These are phyloP conservation scores for Bolinopsis microptera DNA, from an alignment of 37 sponge, comb jelly and placozoan genomes.

Conservation along the genomic window DNA sequence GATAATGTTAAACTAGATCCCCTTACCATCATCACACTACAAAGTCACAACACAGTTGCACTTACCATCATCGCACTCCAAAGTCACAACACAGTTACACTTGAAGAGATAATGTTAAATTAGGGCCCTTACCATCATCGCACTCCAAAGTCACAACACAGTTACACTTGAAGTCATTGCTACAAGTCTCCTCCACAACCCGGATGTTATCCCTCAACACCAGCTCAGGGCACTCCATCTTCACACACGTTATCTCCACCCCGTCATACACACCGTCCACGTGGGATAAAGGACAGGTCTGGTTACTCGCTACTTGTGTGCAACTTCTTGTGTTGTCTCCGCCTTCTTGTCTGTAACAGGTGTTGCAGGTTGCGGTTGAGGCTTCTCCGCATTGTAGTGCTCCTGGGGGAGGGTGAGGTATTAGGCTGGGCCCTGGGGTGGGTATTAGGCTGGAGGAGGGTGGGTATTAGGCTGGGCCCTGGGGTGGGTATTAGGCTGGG, in stretches of 20 bases:
- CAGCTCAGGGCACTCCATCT: conserved; percentile 25
- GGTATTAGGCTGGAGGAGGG: too few species aligned
- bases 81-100: conserved; percentile 31
- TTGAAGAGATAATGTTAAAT: too few species aligned
- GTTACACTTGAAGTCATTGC: conserved; percentile 29
- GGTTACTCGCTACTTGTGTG: neutral
- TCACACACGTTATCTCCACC: conserved; percentile 15
- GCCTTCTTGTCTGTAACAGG: neutral
- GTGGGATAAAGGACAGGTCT: neutral
- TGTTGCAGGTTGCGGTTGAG: neutral
- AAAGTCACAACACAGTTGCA: conserved; percentile 7
- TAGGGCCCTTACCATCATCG: neutral
- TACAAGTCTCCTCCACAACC: neutral
- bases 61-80: conserved; percentile 28
- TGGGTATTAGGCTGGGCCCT: too few species aligned
- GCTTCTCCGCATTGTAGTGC: neutral
- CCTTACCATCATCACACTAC: conserved; percentile 35
- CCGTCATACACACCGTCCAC: neutral
- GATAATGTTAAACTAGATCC: too few species aligned
- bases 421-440: too few species aligned
- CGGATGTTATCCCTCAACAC: neutral
- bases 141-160: conserved; percentile 41
- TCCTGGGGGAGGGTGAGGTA: too few species aligned
- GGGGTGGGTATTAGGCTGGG: too few species aligned
- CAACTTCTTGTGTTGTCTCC: neutral